Percentiles rank a stretch among this genome's conserved stretches.
Conservation (phyloP, 1,140 invertebrate species). For the Procambarus virginalis region DNA sequence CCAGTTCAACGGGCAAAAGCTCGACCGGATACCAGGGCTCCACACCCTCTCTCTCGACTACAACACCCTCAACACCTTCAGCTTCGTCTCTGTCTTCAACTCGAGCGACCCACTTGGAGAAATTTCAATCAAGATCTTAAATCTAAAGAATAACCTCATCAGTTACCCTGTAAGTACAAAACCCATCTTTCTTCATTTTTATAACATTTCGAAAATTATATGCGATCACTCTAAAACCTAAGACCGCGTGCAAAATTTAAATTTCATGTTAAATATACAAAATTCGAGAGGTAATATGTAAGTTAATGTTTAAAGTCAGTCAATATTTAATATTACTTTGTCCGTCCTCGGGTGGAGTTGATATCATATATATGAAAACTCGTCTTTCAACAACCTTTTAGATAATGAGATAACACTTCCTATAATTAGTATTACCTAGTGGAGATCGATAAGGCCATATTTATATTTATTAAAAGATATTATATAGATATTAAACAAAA, state of each 20-base stretch:
- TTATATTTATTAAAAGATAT: no score
- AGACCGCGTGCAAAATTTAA: neutral
- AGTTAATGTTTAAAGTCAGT: neutral
- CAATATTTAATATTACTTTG: neutral
- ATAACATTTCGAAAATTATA: neutral
- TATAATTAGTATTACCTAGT: no score
- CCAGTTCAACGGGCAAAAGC: constrained; percentile 1
- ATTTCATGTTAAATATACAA: neutral
- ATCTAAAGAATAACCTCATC: constrained; percentile 28
- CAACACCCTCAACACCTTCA: constrained; percentile 24
- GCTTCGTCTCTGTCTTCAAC: constrained; percentile 26
- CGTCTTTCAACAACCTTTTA: no score
- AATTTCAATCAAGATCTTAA: neutral
- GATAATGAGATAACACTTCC: no score
- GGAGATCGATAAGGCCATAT: no score
- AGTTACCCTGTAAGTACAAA: constrained; percentile 27
- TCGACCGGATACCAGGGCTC: constrained; percentile 10
- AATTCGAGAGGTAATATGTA: neutral
- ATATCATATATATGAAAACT: no score
- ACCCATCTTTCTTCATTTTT: no score
- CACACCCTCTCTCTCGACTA: constrained; percentile 8
- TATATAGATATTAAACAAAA: no score
- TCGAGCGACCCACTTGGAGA: neutral
- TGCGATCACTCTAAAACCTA: neutral
- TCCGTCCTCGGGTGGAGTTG: no score